Conservation (phyloP, 2,888 invertebrate species). For the Pollenia amentaria region DNA sequence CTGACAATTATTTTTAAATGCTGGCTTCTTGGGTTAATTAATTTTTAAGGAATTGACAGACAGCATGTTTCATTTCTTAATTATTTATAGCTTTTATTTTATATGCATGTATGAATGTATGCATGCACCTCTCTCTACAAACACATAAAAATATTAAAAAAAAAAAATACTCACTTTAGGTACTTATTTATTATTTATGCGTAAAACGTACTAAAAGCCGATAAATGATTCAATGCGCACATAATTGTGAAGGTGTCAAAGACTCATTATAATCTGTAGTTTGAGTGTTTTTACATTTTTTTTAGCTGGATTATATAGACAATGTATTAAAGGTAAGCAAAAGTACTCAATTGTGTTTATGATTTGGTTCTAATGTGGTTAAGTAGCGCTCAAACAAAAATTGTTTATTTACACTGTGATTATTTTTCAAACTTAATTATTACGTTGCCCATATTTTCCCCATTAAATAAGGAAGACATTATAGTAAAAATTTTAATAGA, state of each 20-base stretch:
- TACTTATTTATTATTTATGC: slow-evolving; percentile 71
- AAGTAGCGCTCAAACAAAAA: not conserved
- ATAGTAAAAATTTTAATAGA: too few species aligned
- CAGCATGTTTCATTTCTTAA: slow-evolving; percentile 29
- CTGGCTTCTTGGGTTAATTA: slow-evolving; percentile 26
- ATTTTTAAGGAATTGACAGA: slow-evolving; percentile 52
- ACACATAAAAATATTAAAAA: too few species aligned
- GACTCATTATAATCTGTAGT: slow-evolving; percentile 19
- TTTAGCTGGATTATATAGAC: not conserved
- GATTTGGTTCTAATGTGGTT: slow-evolving; percentile 6
- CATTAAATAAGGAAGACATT: too few species aligned
- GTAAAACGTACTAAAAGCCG: slow-evolving; percentile 69
- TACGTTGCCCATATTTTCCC: too few species aligned
- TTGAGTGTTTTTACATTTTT: not conserved
- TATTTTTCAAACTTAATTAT: too few species aligned
- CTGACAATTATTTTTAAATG: slow-evolving; percentile 25
- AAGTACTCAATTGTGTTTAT: slow-evolving; percentile 8
- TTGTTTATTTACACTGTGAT: not conserved
- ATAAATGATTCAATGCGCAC: slow-evolving; percentile 56
- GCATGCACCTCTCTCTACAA: not conserved
- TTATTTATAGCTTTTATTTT: slow-evolving; percentile 13
- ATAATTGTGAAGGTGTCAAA: slow-evolving; percentile 60
- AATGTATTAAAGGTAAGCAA: not conserved
- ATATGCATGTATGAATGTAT: not conserved
- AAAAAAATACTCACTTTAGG: too few species aligned